A percentile compares a stretch with the other conserved stretches of the same genome.
These are phyloP conservation scores for Papilio elwesi DNA, from an alignment of 2,888 invertebrate species.

Conservation along the genomic window DNA sequence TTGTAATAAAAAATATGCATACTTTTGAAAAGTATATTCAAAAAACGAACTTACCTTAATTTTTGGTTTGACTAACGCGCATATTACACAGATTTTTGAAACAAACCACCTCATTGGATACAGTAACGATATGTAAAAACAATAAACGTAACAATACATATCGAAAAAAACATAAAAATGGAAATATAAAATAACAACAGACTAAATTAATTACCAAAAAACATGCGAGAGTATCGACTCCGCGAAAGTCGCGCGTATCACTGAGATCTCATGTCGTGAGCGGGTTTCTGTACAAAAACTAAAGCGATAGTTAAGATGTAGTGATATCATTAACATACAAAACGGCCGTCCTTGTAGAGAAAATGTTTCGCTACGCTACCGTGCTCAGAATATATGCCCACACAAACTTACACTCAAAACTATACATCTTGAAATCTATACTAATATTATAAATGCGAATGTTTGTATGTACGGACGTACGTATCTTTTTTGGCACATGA, in stretches of 20 bases:
- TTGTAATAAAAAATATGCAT: too few species aligned
- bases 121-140: background rate
- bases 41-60: too few species aligned
- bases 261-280: constrained; percentile 11
- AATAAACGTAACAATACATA: background rate
- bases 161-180: background rate
- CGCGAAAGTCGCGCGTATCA: constrained; percentile 37
- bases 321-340: constrained; percentile 33
- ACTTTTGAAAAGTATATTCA: too few species aligned
- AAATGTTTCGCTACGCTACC: constrained; percentile 24
- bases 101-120: background rate
- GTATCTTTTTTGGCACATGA: too few species aligned
- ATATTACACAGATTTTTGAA: background rate
- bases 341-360: constrained; percentile 31
- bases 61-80: too few species aligned
- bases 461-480: too few species aligned
- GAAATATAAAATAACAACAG: background rate
- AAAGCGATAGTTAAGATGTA: constrained; percentile 33
- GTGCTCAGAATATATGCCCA: constrained; percentile 5
- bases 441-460: too few species aligned
- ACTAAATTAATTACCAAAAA: constrained; percentile 10
- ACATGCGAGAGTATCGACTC: constrained; percentile 29
- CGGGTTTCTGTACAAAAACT: constrained; percentile 32
- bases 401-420: background rate
- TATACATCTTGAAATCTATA: too few species aligned